phyloP scores from a whole-genome alignment of 2,888 invertebrate species.

The Morinoia aosen region DNA sequence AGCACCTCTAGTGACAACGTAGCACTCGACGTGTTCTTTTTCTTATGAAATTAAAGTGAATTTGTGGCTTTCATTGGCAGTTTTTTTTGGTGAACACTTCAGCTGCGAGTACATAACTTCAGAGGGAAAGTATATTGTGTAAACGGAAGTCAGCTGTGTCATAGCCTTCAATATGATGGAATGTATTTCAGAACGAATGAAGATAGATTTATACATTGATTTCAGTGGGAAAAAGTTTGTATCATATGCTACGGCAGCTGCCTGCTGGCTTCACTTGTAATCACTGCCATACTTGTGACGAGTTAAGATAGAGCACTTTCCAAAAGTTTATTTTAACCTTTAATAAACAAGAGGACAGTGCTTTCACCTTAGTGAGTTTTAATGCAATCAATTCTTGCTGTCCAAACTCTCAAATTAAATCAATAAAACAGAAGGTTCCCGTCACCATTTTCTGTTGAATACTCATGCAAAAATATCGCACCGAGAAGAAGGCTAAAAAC shows the following conservation, averaged over 20 bases:
- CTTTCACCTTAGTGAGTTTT: background rate
- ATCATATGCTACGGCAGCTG: background rate
- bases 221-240: background rate
- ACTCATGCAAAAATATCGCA: background rate
- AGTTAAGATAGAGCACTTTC: background rate
- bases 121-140: background rate
- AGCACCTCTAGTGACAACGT: too few species aligned
- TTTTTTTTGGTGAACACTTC: background rate
- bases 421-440: background rate
- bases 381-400: background rate
- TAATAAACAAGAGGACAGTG: background rate
- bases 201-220: too few species aligned
- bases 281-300: background rate
- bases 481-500: background rate
- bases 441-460: background rate
- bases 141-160: background rate
- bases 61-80: background rate
- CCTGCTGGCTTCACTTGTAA: background rate
- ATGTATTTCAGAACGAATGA: too few species aligned
- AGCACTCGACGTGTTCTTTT: background rate
- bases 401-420: background rate
- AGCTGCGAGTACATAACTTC: background rate
- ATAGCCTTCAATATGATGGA: background rate
- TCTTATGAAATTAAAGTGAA: background rate
- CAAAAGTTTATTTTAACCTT: background rate